Conservation (phyloP, 1,140 invertebrate genomes). For the Amyelois transitella region DNA sequence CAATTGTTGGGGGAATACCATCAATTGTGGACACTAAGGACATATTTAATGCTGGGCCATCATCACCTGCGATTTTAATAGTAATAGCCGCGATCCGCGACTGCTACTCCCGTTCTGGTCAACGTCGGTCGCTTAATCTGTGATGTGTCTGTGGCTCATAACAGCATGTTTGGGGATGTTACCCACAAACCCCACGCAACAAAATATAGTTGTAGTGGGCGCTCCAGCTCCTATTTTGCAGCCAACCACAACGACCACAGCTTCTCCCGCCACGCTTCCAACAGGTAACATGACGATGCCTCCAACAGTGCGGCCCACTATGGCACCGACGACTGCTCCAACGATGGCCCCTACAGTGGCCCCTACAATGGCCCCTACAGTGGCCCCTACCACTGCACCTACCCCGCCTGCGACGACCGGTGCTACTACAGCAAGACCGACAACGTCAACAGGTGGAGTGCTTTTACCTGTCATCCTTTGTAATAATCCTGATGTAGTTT, state of each 20-base stretch:
- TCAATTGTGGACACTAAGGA: constrained; percentile 52
- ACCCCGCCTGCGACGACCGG: constrained; percentile 15
- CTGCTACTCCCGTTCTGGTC: neutral
- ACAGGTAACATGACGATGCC: neutral
- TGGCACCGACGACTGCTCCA: constrained; percentile 25
- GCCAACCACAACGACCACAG: constrained; percentile 6
- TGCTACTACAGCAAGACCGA: constrained; percentile 11
- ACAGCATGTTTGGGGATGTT: constrained; percentile 64
- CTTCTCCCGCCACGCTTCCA: neutral
- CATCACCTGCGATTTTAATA: constrained; percentile 36
- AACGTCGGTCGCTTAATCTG: constrained; percentile 2
- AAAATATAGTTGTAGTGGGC: constrained; percentile 39
- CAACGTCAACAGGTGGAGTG: constrained; percentile 34
- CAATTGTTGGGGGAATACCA: constrained; percentile 66
- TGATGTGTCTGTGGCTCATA: constrained; percentile 70
- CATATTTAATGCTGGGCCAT: constrained; percentile 60
- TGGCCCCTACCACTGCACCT: constrained; percentile 14
- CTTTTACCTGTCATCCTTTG: constrained; percentile 48
- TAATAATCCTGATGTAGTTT: constrained; percentile 50
- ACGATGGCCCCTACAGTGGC: constrained; percentile 11
- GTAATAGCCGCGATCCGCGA: constrained; percentile 19
- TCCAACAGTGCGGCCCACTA: constrained; percentile 42
- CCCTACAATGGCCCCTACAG: constrained; percentile 10
- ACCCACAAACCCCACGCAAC: constrained; percentile 37
- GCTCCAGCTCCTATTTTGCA: constrained; percentile 23